Percentiles rank a stretch among this genome's conserved stretches.
Conservation (phyloP, 2,797 vertebrate genomes). For the Harpagifer antarcticus region DNA sequence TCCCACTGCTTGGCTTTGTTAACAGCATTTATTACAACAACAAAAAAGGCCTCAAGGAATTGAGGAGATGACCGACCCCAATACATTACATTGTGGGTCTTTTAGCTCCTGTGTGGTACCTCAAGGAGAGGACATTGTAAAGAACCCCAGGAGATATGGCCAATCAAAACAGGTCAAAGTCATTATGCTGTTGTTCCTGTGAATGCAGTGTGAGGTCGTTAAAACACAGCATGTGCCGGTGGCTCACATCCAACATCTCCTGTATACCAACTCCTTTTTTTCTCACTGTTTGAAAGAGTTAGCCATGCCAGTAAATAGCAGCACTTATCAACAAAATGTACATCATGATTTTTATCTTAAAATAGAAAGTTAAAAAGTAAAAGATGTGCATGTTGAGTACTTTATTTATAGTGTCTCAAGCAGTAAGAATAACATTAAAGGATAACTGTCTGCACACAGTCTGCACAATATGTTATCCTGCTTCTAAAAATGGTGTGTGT, state of each 20-base stretch:
- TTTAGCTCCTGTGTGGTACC: background rate
- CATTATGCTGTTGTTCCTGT: conserved; percentile 19
- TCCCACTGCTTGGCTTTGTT: background rate
- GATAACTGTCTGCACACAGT: background rate
- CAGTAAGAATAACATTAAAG: background rate
- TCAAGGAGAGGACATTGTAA: background rate
- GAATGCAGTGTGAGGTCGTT: conserved; percentile 11
- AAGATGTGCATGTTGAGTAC: too few relatives aligned
- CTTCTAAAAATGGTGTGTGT: conserved; percentile 14
- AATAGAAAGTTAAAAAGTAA: background rate
- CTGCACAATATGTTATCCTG: conserved; percentile 8
- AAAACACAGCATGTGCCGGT: background rate
- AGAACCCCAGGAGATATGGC: conserved; percentile 4
- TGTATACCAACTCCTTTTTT: background rate
- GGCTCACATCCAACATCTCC: conserved; percentile 13
- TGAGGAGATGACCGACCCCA: background rate
- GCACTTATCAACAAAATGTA: background rate
- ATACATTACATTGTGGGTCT: conserved; percentile 11
- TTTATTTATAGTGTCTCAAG: background rate
- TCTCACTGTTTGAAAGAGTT: background rate
- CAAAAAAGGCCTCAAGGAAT: background rate
- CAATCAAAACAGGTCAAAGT: conserved; percentile 30
- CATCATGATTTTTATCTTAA: background rate
- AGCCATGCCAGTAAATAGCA: background rate
- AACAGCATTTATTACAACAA: background rate